Base-by-base conservation (phyloP, 2,113 vertebrate species). In the Dolichotis patagonum region DNA sequence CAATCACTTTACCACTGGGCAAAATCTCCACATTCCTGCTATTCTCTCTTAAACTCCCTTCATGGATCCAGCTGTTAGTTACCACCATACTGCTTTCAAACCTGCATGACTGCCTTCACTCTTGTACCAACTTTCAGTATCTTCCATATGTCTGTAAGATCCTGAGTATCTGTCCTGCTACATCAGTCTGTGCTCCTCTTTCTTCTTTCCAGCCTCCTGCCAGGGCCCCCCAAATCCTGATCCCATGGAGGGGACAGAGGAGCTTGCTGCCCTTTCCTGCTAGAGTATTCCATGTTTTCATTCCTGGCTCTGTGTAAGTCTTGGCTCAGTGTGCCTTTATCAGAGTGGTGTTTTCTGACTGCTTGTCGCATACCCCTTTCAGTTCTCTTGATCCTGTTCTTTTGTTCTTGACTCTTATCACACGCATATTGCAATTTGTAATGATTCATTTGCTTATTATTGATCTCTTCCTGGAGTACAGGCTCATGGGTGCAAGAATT, bases 91-190 rank as follows among this genome's bases (percentile, higher is more conserved):
- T 32, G 28, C 24, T 32, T 78, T 41, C 9, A 75, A 0, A 11
- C 46, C 24, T 28, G 30, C 41, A 0, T 32, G 35, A n/a, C 20
- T 82, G 12, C 26, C 20, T 5, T 28, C 2, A 11, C 60, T 16
- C n/a, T 56, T 12, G 46, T 46, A 28, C 14, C 43, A 26, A 75
- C 71, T 75, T 38, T 41, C 43, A n/a, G 54, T 77, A 32, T 26
- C 17, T 28, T 83, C 62, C 28, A 5, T 6, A 0, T 43, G 22
- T 13, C 8, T 20, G 0, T 2, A 35, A 41, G 43, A 26, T 9
- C 52, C n/a, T 19, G n/a, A 69, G 67, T 43, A 49, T n/a, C 71
- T 20, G 22, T 12, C 19, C 52, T 13, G 16, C 14, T 49, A 78
- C 30, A 13, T 58, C 2, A 14, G 35, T 62, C 58, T 94, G 49